Evolutionary conservation across 1,140 invertebrate species (phyloP).

Genomic region (Bombus balteatus): DNA sequence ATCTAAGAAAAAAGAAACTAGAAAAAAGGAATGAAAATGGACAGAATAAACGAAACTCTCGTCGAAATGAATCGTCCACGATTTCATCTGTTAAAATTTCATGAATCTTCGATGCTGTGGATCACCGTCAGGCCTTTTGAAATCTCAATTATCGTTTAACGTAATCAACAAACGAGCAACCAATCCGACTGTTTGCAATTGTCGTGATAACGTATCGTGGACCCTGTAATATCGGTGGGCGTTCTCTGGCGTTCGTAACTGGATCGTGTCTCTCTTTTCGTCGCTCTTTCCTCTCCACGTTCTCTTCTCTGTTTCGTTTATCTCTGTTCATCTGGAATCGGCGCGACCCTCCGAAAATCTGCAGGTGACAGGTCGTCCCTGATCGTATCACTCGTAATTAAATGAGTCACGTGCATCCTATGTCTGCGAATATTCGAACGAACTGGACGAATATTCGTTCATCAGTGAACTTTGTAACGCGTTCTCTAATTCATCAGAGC

Average conservation of each 20-base stretch:
- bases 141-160: slow-evolving; percentile 34
- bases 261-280: background rate
- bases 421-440: background rate
- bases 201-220: slow-evolving; percentile 47
- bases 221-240: slow-evolving; percentile 36
- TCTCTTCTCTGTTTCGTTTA: slow-evolving; percentile 24
- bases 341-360: slow-evolving; percentile 34
- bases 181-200: slow-evolving; percentile 38
- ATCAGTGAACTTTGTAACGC: background rate
- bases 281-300: background rate
- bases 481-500: background rate
- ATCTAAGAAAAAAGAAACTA: background rate
- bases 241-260: background rate
- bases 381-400: slow-evolving; percentile 49
- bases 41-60: background rate
- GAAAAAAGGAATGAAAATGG: background rate
- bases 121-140: background rate
- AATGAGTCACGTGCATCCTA: slow-evolving; percentile 26
- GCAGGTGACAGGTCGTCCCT: slow-evolving; percentile 35
- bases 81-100: background rate
- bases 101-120: background rate
- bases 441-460: slow-evolving; percentile 16
- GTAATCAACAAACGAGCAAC: slow-evolving; percentile 21
- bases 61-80: background rate
- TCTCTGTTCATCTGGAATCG: slow-evolving; percentile 27